These are phyloP conservation scores for Saccopteryx leptura DNA, from an alignment of 2,113 vertebrate species.

Conservation along the genomic window DNA sequence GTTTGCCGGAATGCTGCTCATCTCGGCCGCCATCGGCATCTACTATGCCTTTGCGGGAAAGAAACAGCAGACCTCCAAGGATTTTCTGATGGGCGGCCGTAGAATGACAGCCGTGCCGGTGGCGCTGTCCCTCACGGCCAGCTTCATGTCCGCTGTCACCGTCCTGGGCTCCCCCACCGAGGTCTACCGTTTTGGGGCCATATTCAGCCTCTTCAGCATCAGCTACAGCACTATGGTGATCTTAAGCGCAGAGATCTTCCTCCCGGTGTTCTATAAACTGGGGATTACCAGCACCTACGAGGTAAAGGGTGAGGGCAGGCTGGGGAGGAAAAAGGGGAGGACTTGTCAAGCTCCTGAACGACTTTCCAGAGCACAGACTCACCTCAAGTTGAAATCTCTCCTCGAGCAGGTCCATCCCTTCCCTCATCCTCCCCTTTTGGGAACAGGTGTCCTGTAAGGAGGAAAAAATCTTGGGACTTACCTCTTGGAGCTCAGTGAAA, in stretches of 20 bases:
- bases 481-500: not conserved
- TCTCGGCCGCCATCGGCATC: slow-evolving; percentile 94
- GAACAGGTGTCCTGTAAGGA: not conserved
- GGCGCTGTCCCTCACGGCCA: slow-evolving; percentile 95
- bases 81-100: slow-evolving; percentile 95
- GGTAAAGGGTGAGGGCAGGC: slow-evolving; percentile 81
- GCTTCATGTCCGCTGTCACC: slow-evolving; percentile 98
- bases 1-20: slow-evolving; percentile 93
- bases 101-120: slow-evolving; percentile 93
- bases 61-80: slow-evolving; percentile 88
- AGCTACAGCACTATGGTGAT: slow-evolving; percentile 90
- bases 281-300: slow-evolving; percentile 96
- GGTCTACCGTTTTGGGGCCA: slow-evolving; percentile 93
- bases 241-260: slow-evolving; percentile 94
- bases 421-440: not conserved
- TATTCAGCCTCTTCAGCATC: slow-evolving; percentile 90
- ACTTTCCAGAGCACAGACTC: not conserved
- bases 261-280: slow-evolving; percentile 96
- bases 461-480: not conserved
- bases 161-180: slow-evolving; percentile 95
- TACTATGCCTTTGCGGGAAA: slow-evolving; percentile 92
- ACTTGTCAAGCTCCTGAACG: not conserved
- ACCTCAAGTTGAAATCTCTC: not conserved
- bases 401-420: not conserved
- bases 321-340: not conserved